Conservation (phyloP, 2,113 vertebrate genomes). For the Pygoscelis antarcticus region DNA sequence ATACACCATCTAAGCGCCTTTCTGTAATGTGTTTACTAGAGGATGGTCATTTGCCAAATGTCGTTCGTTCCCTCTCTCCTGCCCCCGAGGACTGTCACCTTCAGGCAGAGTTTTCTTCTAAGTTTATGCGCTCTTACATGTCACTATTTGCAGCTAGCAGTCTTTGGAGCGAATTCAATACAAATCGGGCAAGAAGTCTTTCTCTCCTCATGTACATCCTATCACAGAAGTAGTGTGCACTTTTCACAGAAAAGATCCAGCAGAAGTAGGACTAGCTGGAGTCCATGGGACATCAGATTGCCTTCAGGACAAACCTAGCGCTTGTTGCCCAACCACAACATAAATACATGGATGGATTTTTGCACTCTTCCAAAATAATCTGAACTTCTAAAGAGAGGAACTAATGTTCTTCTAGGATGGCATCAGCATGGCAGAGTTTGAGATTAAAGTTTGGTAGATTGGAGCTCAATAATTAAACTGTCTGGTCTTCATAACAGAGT, state of each 20-base stretch:
- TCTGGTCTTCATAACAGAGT: background rate
- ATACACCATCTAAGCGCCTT: background rate
- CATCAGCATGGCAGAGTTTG: background rate
- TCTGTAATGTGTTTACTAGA: background rate
- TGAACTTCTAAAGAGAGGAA: background rate
- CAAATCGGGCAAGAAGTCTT: background rate
- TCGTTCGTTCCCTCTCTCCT: background rate
- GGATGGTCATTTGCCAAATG: background rate
- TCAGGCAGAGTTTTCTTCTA: background rate
- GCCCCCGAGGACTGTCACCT: background rate
- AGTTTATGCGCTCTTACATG: background rate
- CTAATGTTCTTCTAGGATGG: background rate
- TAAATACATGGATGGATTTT: background rate
- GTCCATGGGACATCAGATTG: background rate
- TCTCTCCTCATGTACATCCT: background rate
- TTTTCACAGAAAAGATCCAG: background rate
- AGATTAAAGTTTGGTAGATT: background rate
- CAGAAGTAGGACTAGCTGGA: background rate
- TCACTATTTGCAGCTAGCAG: background rate
- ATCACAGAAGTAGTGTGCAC: background rate
- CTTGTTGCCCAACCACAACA: background rate
- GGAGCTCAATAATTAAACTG: background rate
- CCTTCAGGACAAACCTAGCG: background rate
- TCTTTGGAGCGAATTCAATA: background rate
- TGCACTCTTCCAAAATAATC: background rate